phyloP scores from a whole-genome alignment of 2,113 vertebrate genomes.

The Bostrychus sinensis region DNA sequence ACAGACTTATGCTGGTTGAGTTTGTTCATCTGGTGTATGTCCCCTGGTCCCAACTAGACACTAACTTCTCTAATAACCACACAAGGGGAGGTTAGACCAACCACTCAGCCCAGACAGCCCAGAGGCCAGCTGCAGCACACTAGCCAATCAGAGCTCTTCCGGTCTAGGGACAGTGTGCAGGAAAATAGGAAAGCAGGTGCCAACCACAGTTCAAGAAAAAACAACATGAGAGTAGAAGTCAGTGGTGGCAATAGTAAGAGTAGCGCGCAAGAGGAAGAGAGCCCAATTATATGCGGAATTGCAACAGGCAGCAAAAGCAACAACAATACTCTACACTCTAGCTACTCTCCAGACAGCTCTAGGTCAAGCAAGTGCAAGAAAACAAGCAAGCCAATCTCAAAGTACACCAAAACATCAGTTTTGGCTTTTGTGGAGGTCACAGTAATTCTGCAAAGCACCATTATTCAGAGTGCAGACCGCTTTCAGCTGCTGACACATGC shows the following conservation, averaged over 20 bases:
- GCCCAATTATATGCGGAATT: conserved; percentile 66
- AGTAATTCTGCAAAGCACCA: conserved; percentile 34
- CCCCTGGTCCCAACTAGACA: conserved; percentile 53
- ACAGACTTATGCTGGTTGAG: conserved; percentile 72
- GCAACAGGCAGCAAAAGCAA: conserved; percentile 53
- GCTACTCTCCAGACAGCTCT: conserved; percentile 44
- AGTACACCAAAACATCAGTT: conserved; percentile 45
- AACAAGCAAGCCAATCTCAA: conserved; percentile 60
- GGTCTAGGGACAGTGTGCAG: conserved; percentile 48
- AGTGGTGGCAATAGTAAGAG: conserved; percentile 39
- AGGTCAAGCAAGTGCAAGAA: conserved; percentile 70
- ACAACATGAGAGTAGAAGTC: conserved; percentile 68
- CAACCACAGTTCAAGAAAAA: conserved; percentile 54
- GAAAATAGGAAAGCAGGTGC: conserved; percentile 51
- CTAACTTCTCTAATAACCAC: conserved; percentile 70
- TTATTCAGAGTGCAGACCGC: conserved; percentile 13
- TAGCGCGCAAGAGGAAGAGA: conserved; percentile 48
- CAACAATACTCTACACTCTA: conserved; percentile 48
- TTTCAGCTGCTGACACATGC: conserved; percentile 21
- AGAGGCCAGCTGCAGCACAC: conserved; percentile 46
- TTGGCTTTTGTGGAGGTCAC: conserved; percentile 37
- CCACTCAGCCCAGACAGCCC: conserved; percentile 51
- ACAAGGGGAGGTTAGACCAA: conserved; percentile 50
- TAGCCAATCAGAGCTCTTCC: conserved; percentile 54
- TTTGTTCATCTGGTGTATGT: conserved; percentile 51